Base-by-base conservation (phyloP, 2,797 vertebrate species). In the Poliocrania exsul region DNA sequence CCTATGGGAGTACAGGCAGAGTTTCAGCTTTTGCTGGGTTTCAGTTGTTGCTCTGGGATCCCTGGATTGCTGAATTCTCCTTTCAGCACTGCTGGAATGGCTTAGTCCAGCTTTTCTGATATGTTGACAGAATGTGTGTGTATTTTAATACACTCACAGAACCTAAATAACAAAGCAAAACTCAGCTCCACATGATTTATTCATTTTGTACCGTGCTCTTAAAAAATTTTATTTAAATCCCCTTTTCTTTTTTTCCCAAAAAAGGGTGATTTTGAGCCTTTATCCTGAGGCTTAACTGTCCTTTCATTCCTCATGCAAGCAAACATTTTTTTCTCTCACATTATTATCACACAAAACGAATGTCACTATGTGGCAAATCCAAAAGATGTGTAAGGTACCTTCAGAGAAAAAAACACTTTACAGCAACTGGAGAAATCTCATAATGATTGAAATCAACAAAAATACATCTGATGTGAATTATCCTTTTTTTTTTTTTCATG, bases 231-330 rank as follows among this genome's bases (percentile, higher is more conserved):
- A 4, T 16, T 56, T 35, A 51, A 64, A 9, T 5, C 0, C 21
- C 35, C 25, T 16, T 11, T 11, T 37, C 9, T 3, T 1, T 24
- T 5, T 0, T 4, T 3, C 1, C 3, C 2, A 3, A 16, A 56
- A 57, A 14, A 33, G 2, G 15, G 4, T 4, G 21, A 40, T n/a
- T 21, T 3, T 81, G 56, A 78, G 42, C 7, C 13, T 15, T n/a
- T 38, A 35, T 35, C 20, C 58, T 26, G 13, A 6, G 20, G 8
- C 5, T 74, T 51, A 78, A 44, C 21, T 54, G 17, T 51, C 29
- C 67, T 62, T 46, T 87, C 2, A 4, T 50, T 66, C 33, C 38
- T 28, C 10, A 18, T 29, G 31, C 13, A 84, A 71, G 5, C 11
- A 47, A 77, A n/a, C 1, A 2, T 11, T 37, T 75, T 49, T 77